Conservation (phyloP, 1,140 invertebrate species). For the Rhysida immarginata region DNA sequence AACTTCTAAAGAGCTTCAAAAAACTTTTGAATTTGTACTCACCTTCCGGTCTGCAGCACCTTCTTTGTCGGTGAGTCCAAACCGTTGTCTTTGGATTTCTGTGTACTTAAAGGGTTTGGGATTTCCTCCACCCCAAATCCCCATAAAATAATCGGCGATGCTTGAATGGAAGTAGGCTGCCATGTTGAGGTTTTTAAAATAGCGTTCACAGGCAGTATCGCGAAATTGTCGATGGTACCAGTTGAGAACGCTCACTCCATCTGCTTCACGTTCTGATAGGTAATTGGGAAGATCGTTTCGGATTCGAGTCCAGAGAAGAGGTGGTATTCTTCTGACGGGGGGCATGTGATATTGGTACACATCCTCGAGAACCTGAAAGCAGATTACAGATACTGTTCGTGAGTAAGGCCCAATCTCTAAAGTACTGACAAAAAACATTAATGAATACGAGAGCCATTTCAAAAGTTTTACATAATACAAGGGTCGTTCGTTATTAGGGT, state of each 20-base stretch:
- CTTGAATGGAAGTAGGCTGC: slow-evolving; percentile 91
- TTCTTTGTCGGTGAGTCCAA: slow-evolving; percentile 54
- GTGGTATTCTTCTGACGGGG: slow-evolving; percentile 84
- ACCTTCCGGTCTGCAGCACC: slow-evolving; percentile 85
- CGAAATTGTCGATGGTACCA: slow-evolving; percentile 97
- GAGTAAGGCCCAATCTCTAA: too few relatives aligned
- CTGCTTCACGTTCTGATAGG: slow-evolving; percentile 86
- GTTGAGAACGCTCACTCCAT: slow-evolving; percentile 90
- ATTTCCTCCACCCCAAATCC: slow-evolving; percentile 84
- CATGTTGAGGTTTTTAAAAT: slow-evolving; percentile 95
- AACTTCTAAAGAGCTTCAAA: too few relatives aligned
- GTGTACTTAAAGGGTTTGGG: slow-evolving; percentile 94
- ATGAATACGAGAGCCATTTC: too few relatives aligned
- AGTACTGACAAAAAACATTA: too few relatives aligned
- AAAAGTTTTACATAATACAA: too few relatives aligned
- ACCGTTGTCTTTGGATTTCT: slow-evolving; percentile 80
- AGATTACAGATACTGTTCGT: neutral
- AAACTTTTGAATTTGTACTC: too few relatives aligned
- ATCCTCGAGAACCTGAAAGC: slow-evolving; percentile 59
- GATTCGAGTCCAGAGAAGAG: slow-evolving; percentile 87
- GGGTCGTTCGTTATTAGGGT: too few relatives aligned
- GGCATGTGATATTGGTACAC: slow-evolving; percentile 97
- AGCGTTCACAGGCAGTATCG: slow-evolving; percentile 80
- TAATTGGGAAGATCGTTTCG: slow-evolving; percentile 90
- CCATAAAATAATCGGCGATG: slow-evolving; percentile 94